Evolutionary conservation across 2,113 vertebrate genomes (phyloP).

Genomic region (Ceyx cyanopectus): DNA sequence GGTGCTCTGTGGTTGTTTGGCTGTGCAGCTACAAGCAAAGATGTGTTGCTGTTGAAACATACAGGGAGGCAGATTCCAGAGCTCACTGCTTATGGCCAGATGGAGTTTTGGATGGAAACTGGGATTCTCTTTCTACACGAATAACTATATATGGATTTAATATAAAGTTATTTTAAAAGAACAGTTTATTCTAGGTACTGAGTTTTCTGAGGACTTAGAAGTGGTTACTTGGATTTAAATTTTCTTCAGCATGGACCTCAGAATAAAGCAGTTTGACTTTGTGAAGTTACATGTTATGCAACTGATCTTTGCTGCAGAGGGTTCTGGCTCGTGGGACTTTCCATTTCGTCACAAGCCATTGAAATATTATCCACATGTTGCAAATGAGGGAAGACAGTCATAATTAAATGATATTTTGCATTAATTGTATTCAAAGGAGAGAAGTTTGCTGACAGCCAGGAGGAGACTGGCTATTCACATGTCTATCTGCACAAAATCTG

Average conservation of each 20-base stretch:
- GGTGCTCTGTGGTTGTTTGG: not conserved
- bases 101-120: accelerated
- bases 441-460: not conserved
- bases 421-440: not conserved
- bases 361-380: not conserved
- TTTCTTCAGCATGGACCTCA: not conserved
- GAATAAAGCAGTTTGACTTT: not conserved
- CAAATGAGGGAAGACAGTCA: not conserved
- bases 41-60: accelerated
- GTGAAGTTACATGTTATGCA: not conserved
- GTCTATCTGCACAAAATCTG: not conserved
- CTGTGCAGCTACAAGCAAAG: not conserved
- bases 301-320: not conserved
- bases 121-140: not conserved
- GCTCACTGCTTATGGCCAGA: not conserved
- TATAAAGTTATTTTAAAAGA: not conserved
- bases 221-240: not conserved
- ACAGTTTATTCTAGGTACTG: not conserved
- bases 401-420: not conserved
- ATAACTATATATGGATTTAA: not conserved
- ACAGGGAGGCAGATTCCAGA: not conserved
- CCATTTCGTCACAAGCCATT: not conserved
- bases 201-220: not conserved
- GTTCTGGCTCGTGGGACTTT: not conserved
- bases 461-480: accelerated